Evolutionary conservation across 2,797 vertebrate genomes (phyloP), one percentile per base, ranked within the genome.

Genomic region (Gambusia yucatana): DNA sequence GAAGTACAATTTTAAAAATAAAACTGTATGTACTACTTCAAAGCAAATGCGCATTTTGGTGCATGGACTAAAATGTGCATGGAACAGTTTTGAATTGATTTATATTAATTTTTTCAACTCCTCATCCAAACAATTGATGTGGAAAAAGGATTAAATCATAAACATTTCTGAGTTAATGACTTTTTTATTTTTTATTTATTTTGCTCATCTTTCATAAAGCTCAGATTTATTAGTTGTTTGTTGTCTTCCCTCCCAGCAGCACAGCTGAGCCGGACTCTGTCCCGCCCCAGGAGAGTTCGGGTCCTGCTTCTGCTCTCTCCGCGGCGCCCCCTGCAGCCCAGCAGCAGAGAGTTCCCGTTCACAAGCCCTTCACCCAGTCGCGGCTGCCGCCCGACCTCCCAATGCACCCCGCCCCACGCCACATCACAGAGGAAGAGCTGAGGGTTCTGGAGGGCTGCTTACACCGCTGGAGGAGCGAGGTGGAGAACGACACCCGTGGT

Each of bases 361-460:
- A 98, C 83, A 99, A 99, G 93, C 98, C 98, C 2, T 99, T 99
- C 91, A 99, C 98, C 1, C 98, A 99, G 87, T 99, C 98, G 39
- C 95, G 98, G 57, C 95, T 99, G 69, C 98, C 97, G 33, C 97
- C 97, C 0, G 98, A 99, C 85, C 93, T 98, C 84, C 98, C 98
- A 2, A 98, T 98, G 97, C 98, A 99, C 92, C 98, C 98, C 0
- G 98, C 98, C n/a, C 98, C 98, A 0, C 96, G 98, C 67, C 96
- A 99, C 91, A 98, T 99, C 88, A 98, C 97, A 0, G 98, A 98
- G 63, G 98, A 99, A 80, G 98, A 99, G 94, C 90, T 99, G 46
- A 96, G 96, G 84, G 97, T 99, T 72, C 95, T 99, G n/a, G 98
- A 99, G 84, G 96, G 96, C 81, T 99, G 98, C 86, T 94, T 99